Evolutionary conservation across 2,797 vertebrate species (phyloP).

Genomic region (Periophthalmus magnuspinnatus): DNA sequence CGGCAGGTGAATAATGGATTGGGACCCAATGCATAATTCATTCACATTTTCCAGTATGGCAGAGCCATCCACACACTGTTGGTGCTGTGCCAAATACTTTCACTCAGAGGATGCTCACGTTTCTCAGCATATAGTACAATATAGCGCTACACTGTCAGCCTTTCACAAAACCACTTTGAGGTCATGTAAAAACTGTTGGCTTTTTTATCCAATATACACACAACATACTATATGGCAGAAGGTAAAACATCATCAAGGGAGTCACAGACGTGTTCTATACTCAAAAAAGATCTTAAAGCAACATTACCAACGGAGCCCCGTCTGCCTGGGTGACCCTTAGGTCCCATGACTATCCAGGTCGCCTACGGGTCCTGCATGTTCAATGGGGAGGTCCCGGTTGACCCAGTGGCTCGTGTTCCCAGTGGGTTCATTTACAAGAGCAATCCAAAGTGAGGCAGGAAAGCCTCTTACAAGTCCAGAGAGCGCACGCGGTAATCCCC

Average conservation of each 20-base stretch:
- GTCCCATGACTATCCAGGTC: slow-evolving; percentile 59
- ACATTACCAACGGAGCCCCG: slow-evolving; percentile 70
- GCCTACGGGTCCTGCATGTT: slow-evolving; percentile 34
- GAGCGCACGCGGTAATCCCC: slow-evolving; percentile 69
- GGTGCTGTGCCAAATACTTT: slow-evolving; percentile 17
- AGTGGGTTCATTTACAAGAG: slow-evolving; percentile 48
- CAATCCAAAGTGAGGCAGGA: slow-evolving; percentile 49
- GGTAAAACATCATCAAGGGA: not conserved
- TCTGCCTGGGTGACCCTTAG: slow-evolving; percentile 39
- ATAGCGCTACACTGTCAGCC: slow-evolving; percentile 12
- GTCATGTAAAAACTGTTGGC: not conserved
- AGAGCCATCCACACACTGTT: slow-evolving; percentile 52
- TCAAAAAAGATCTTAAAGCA: slow-evolving; percentile 33
- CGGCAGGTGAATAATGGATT: slow-evolving; percentile 74
- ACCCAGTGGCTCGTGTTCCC: slow-evolving; percentile 24
- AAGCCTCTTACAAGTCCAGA: slow-evolving; percentile 70
- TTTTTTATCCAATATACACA: not conserved
- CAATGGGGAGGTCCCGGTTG: slow-evolving; percentile 33
- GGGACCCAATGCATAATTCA: slow-evolving; percentile 75
- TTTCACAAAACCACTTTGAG: not conserved
- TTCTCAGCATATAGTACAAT: slow-evolving; percentile 29
- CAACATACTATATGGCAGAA: not conserved
- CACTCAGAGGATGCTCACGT: slow-evolving; percentile 24
- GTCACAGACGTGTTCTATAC: not conserved
- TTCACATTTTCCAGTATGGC: slow-evolving; percentile 67